Conservation (phyloP, 2,888 invertebrate species). For the Hermaeophaga mercurialis region DNA sequence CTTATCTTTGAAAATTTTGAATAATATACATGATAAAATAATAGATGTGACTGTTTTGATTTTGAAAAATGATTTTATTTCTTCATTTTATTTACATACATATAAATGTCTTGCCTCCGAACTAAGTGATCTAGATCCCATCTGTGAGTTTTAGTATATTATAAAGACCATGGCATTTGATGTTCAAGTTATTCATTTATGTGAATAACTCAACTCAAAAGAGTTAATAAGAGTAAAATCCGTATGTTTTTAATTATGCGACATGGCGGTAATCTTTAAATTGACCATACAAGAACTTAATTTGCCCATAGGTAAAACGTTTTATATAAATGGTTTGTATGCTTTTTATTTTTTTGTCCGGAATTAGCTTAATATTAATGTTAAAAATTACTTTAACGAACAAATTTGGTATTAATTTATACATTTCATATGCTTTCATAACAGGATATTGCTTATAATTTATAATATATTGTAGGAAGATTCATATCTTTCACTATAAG, state of each 20-base stretch:
- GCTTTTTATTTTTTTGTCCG: background rate
- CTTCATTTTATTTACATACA: background rate
- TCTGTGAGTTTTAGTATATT: constrained; percentile 40
- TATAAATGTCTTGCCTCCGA: constrained; percentile 14
- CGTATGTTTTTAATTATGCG: constrained; percentile 52
- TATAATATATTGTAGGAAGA: no score
- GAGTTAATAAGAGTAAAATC: constrained; percentile 48
- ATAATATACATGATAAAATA: no score
- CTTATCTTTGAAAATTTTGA: no score
- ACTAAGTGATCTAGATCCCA: constrained; percentile 34
- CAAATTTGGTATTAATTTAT: no score
- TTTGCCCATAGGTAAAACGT: constrained; percentile 40
- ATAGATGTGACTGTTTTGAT: no score
- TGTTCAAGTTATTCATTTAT: constrained; percentile 52
- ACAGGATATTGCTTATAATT: no score
- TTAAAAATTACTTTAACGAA: no score
- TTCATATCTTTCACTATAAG: no score
- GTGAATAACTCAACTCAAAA: constrained; percentile 46
- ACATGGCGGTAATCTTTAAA: constrained; percentile 53
- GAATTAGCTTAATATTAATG: constrained; percentile 4
- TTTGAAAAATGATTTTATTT: no score
- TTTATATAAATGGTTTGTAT: constrained; percentile 3
- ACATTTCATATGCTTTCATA: no score
- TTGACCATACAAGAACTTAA: constrained; percentile 49
- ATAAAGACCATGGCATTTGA: constrained; percentile 50